Evolutionary conservation across 2,113 vertebrate species (phyloP), one percentile per base, ranked within the genome.

Genomic region (Thunnus thynnus): DNA sequence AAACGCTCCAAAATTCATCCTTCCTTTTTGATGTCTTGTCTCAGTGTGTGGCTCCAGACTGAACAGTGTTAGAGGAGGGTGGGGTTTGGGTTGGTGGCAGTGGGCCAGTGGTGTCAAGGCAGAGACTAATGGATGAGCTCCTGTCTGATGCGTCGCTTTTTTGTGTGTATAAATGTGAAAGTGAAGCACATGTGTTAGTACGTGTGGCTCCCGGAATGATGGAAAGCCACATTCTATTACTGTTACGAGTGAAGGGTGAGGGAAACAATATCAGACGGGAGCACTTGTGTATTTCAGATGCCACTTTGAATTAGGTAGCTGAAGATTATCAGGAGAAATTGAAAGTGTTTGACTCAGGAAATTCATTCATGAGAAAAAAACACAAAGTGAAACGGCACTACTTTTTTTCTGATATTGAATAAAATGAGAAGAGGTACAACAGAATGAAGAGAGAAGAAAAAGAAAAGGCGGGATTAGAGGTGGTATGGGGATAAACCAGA

Each of bases 161-260:
- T 48, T 64, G 36, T 68, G 41, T 55, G 6, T 25, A 44, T 52
- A 32, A 73, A 70, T 71, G 83, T 77, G 75, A 71, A 72, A 82
- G 52, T 64, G 55, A 79, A 52, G 16, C 50, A 47, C 22, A 36
- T 54, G 30, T 5, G 20, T 76, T 76, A 63, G 67, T 77, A 52
- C 32, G 50, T 76, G 64, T 52, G 65, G 41, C 32, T 64, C 22
- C 5, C 22, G 12, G 66, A 44, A 61, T 79, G 87, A 84, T 80
- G 78, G 72, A 85, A 74, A 78, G 88, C 74, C 81, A 82, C 87
- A 68, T 75, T 80, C 44, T 60, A 82, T 90, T 86, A 84, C 62
- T 17, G 12, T 10, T 32, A 64, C 41, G 74, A 82, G 46, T 54
- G 72, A 68, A 68, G 32, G 6, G 17, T 7, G n/a, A 83, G 30